phyloP scores from a whole-genome alignment of 2,113 vertebrate genomes.

The Pedionomus torquatus region DNA sequence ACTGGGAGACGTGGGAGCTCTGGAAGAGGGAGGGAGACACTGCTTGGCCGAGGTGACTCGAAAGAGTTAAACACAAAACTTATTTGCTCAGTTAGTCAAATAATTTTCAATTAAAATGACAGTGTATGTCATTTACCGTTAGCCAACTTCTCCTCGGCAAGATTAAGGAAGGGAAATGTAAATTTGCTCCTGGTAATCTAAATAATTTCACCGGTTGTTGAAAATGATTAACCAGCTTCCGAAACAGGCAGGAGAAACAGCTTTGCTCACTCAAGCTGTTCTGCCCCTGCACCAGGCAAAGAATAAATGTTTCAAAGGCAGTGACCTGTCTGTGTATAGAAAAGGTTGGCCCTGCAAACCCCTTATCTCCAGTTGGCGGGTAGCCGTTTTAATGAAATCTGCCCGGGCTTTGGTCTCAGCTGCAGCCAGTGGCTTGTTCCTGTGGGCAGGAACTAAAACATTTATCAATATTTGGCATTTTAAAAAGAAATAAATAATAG shows the following conservation, averaged over 20 bases:
- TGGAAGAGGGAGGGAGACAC: neutral
- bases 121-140: neutral
- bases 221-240: neutral
- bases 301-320: neutral
- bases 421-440: neutral
- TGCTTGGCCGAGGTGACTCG: neutral
- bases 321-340: neutral
- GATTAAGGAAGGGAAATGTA: neutral
- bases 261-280: neutral
- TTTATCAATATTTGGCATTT: neutral
- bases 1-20: neutral
- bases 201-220: neutral
- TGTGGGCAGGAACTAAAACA: neutral
- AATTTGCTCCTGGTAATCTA: neutral
- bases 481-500: neutral
- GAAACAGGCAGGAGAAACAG: neutral
- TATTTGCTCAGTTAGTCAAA: slow-evolving; percentile 22
- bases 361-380: neutral
- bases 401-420: neutral
- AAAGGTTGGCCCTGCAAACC: neutral
- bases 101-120: neutral
- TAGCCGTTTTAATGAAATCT: neutral
- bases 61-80: neutral
- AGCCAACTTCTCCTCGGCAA: neutral
- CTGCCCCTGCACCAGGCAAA: neutral